Evolutionary conservation across 2,797 vertebrate genomes (phyloP).

Genomic region (Anguilla marmorata): DNA sequence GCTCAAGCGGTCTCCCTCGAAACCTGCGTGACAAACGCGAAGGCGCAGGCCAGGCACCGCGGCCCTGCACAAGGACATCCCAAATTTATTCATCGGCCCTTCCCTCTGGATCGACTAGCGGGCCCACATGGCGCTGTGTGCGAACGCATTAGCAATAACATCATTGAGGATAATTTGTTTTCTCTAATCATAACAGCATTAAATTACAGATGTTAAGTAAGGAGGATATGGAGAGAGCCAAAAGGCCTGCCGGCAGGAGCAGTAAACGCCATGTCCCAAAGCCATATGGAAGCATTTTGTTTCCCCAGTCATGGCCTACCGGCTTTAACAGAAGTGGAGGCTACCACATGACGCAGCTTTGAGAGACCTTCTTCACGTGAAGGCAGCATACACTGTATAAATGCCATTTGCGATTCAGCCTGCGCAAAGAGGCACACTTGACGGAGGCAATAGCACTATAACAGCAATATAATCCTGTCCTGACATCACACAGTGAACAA

Average conservation of each 20-base stretch:
- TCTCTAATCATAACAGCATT: conserved; percentile 33
- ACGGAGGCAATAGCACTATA: conserved; percentile 38
- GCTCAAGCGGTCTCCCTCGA: background rate
- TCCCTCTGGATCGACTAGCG: background rate
- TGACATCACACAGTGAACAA: conserved; percentile 13
- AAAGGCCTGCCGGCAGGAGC: conserved; percentile 57
- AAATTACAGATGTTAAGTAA: conserved; percentile 36
- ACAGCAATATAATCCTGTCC: conserved; percentile 37
- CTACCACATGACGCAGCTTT: conserved; percentile 62
- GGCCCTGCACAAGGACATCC: background rate
- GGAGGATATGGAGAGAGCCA: conserved; percentile 44
- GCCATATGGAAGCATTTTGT: conserved; percentile 74
- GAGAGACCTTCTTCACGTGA: conserved; percentile 55
- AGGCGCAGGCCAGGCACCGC: background rate
- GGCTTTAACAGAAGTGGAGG: conserved; percentile 67
- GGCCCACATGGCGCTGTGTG: background rate
- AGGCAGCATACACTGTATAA: background rate
- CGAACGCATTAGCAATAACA: conserved; percentile 18
- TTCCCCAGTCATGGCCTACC: conserved; percentile 67
- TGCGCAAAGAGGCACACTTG: conserved; percentile 45
- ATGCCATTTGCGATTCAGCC: conserved; percentile 56
- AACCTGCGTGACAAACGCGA: background rate
- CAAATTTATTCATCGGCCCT: conserved; percentile 7
- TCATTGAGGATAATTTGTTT: conserved; percentile 23
- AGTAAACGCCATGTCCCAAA: conserved; percentile 58